Base-by-base conservation (phyloP, 2,888 invertebrate genomes). In the Trichopria drosophilae region DNA sequence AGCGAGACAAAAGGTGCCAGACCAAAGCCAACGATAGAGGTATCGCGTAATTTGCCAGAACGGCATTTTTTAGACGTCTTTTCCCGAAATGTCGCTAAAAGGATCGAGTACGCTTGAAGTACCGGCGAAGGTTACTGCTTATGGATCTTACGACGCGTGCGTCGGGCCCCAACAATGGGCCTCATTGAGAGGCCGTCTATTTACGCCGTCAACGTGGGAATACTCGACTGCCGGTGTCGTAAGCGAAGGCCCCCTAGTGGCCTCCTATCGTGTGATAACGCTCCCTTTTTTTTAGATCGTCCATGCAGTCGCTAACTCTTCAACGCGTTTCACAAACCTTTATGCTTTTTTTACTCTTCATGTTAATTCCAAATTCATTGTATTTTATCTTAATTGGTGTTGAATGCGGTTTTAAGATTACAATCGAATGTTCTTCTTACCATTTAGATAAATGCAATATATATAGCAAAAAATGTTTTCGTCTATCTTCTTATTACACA, bases 161-260 rank as follows among this genome's bases (percentile, higher is more conserved):
- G 36, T 16, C n/a, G 31, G 42, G 31, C 53, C 29, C 34, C 35
- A 57, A 71, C 68, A 71, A 69, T 67, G 59, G 62, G 55, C 29
- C 61, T 61, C 66, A 55, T 68, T 66, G 60, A 69, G 57, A 58
- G 52, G 53, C 46, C 60, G 50, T 46, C 45, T 50, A 57, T 59
- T 57, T 53, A 52, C 53, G 57, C 61, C 59, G 64, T 65, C 66
- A 64, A 66, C 68, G 67, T 68, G 67, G 64, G 68, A 67, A 64
- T 49, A 56, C 53, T 44, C 60, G 52, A 36, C 54, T 36, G 51
- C 51, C 35, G 39, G 55, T 68, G 61, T 66, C 60, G 66, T 62
- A 69, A 69, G 56, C 53, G 50, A 42, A 57, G 53, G 57, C 57
- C 54, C 52, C 46, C 24, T 12, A 16, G 48, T 51, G 56, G 55